Evolutionary conservation across 2,797 vertebrate genomes (phyloP), one percentile per base, ranked within the genome.

Genomic region (Nannoperca obscura): DNA sequence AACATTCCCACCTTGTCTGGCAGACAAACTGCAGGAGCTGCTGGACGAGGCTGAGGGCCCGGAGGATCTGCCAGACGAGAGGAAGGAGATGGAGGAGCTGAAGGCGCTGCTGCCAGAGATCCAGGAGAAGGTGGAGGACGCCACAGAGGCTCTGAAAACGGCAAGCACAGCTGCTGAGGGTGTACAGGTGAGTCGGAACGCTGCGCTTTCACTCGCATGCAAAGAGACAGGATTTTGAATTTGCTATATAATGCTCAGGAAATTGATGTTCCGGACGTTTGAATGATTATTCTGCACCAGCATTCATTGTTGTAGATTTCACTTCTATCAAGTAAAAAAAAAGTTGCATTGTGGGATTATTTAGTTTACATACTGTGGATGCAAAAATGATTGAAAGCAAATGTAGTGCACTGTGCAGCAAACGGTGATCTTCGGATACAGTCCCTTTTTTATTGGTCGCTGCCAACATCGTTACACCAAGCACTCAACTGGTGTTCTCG

Each of bases 71-170:
- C 88, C 78, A 0, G 95, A 96, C 2, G 94, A 96, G 1, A 94
- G 96, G 86, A 96, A 96, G 90, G 97, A 98, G 92, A 94, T 97
- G 62, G 96, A 97, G 81, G 97, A 98, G 71, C 90, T 98, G 74
- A 95, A 96, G 85, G 95, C 93, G 20, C 90, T 98, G 69, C 94
- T 98, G 72, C 97, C 97, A 8, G 97, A 98, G 82, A 97, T 98
- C 79, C 94, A 93, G 92, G 97, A 97, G 82, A 98, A 97, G 87
- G 96, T 97, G 88, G 97, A 98, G 83, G 97, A 98, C 38, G 93
- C 97, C 30, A 95, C 94, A 14, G 96, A 97, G 62, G 93, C 94
- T 60, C 93, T 95, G 75, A 97, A 93, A 69, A 94, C 76, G 3
- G 88, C 80, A 6, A 93, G 78, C 62, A 83, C 91, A 14, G 93